Base-by-base conservation (phyloP, 2,113 vertebrate species). In the Speoplatyrhinus poulsoni region DNA sequence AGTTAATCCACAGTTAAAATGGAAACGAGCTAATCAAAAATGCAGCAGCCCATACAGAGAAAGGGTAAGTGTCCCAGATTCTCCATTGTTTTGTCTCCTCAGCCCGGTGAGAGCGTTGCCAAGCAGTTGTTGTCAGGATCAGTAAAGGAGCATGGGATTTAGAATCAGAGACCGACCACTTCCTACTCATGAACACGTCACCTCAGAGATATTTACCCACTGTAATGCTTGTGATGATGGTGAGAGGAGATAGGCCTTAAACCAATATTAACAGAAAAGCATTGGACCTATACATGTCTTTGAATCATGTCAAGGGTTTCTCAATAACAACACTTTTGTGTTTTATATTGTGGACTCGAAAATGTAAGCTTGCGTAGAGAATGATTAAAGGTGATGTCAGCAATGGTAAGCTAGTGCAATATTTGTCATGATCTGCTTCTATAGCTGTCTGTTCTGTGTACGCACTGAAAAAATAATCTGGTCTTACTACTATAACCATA, bases 121-220 rank as follows among this genome's bases (percentile, higher is more conserved):
- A 88, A 81, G 87, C 80, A 67, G 80, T 89, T 76, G 84, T 90
- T 89, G 90, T 87, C 69, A 81, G 79, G 82, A 79, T 88, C 70
- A 75, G 71, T 10, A n/a, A 82, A 79, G 90, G 76, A 82, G 65
- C 79, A 60, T 64, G 88, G 88, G 87, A 89, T 82, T 90, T 88
- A 76, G 73, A 75, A 76, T 79, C 79, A 78, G 82, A 41, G 36
- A 8, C 36, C 36, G 36, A 73, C 76, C 65, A 75, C 81, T 72
- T 81, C 67, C 68, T 88, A 65, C 77, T 77, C 64, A 70, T 82
- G 80, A 57, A 76, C 81, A 65, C 84, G 80, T 72, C 78, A 82
- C 80, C 80, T 85, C 76, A 12, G 69, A 84, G 83, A 59, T 85
- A 76, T 87, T 82, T 79, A 76, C 17, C 10, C 79, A 82, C 77